Base-by-base conservation (phyloP, 37 sponge, comb jelly and placozoan species). In the Cliona cf. orientalis region DNA sequence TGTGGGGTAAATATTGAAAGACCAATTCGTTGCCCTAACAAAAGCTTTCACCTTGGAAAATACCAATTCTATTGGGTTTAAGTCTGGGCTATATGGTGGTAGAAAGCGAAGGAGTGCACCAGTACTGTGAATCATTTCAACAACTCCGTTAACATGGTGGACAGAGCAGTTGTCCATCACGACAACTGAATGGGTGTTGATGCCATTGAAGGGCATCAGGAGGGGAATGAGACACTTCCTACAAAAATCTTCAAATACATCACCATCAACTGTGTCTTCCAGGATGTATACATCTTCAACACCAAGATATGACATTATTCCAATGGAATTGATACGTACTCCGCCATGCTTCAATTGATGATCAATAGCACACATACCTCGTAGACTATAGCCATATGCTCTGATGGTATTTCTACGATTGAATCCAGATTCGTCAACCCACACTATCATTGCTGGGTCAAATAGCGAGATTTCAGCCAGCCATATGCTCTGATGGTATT, bases 181-280 rank as follows among this genome's bases (percentile, higher is more conserved):
- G 14, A 74, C 74, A 26, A 74, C 57, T 22, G 78, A 78, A 44
- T 63, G 64, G 23, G 66, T 37, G 65, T 78, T 78, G 17, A 28
- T n/a, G 34, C 65, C 78, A 78, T 78, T 78, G 35, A 78, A 78
- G 49, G 78, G 78, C 45, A 63, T 42, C 32, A 78, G 38, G 42
- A 62, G 23, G 37, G 78, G 78, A 14, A 63, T 65, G 28, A 78
- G 66, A 39, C 66, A 65, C 37, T 42, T 61, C 46, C 43, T 35
- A 41, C 33, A 28, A 28, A 78, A 78, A 42, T 78, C 78, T 1
- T 39, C 42, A 40, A 78, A 78, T 6, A 39, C 36, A 57, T 75
- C 75, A 25, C 58, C 74, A 45, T 78, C 29, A 26, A 78, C 66
- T 65, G 57, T 31, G 21, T 38, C 78, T 78, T 78, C 66, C 28